Base-by-base conservation (phyloP, 2,113 vertebrate species). In the Coturnix japonica region DNA sequence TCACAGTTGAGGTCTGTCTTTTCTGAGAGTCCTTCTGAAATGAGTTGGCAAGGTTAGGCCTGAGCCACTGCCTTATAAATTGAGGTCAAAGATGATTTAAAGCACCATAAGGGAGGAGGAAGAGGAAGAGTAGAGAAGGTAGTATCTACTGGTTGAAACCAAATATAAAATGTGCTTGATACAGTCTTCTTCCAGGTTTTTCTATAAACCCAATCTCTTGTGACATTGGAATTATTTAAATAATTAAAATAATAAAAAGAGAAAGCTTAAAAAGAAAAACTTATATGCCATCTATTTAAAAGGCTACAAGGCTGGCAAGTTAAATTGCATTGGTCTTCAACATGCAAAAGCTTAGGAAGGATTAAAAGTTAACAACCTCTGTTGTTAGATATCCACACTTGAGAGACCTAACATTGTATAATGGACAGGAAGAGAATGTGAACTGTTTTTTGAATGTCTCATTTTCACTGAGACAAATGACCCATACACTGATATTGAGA, bases 31-130 rank as follows among this genome's bases (percentile, higher is more conserved):
- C 90, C 56, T 75, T 96, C 87, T 97, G 96, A 97, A 96, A 91
- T 71, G 81, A 11, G 66, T 90, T 97, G 97, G 96, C 95, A 96
- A 94, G 66, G 92, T 89, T 97, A 82, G 22, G 87, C 86, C 9
- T 2, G 92, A 93, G 96, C 96, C 95, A 82, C 86, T 80, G 93
- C 91, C 86, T 95, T 76, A 85, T 95, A 97, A 96, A 97, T 95
- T 95, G 93, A 90, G 97, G 72, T 22, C 37, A 93, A 93, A 96
- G 93, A 87, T 81, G 91, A 70, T 65, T 91, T 75, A 65, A 91
- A 95, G 91, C 81, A 66, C 85, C 82, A 43, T 20, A 70, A 89
- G 90, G 69, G 72, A 92, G 72, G 87, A 33, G 76, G 89, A 37
- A 77, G 72, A 85, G 84, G 82, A 95, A 96, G 95, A 94, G 63